Base-by-base conservation (phyloP, 1,140 invertebrate genomes). In the Ostrea edulis region DNA sequence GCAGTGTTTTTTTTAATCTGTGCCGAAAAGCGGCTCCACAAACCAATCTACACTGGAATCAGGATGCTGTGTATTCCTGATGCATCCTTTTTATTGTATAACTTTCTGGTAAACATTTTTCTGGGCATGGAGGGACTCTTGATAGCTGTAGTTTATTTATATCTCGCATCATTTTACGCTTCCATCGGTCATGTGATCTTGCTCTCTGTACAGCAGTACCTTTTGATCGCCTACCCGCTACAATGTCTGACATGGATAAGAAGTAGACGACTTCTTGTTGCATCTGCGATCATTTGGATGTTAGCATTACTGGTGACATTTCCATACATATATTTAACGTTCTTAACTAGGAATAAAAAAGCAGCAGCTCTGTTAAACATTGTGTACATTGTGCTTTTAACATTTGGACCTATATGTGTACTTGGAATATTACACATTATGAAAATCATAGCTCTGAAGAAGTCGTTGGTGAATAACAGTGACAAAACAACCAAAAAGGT, bases 101-200 rank as follows among this genome's bases (percentile, higher is more conserved):
- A 44, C 71, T 81, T 77, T 86, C 7, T 77, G 2, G 12, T 81
- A 20, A 25, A 17, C 20, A 52, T 44, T 8, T 86, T 86, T 81
- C 22, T 51, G 29, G 71, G 5, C 51, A 54, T 35, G 22, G 11
- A 0, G 20, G 8, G 53, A 55, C 35, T 87, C 11, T 82, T 35
- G 35, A 5, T 52, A 2, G 82, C 55, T n/a, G 17, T 87, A 14
- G 83, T 83, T 52, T 65, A 62, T 65, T 25, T 83, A 14, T 52
- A 58, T 17, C 20, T 87, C n/a, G 44, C 81, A 20, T 68, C 86
- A n/a, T 58, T 22, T 22, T 51, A 51, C 7, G 83, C 86, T 14
- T 87, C 86, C 11, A 84, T 84, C 9, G 17, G 29, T 1, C 86
- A 87, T 62, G 81, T 87, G n/a, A 68, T 87, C 22, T 55, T 87